Base-by-base conservation (phyloP, 2,113 vertebrate genomes). In the Ibidorhyncha struthersii region DNA sequence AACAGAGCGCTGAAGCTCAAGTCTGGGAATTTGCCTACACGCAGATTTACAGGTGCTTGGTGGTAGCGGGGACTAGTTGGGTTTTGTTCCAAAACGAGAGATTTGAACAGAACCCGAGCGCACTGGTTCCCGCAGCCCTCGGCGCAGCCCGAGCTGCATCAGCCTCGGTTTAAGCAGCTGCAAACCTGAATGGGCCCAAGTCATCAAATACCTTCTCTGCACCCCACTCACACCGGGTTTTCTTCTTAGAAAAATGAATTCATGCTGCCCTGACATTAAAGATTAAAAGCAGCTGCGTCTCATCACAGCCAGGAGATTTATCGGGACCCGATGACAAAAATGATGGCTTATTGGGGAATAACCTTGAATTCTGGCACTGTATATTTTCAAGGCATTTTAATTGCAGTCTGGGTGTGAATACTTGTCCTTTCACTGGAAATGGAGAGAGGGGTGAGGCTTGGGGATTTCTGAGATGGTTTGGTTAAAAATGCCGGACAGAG, bases 71-170 rank as follows among this genome's bases (percentile, higher is more conserved):
- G 66, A 67, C 34, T 29, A 22, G 16, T 2, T 3, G 20, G 59
- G 20, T 32, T 85, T 86, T n/a, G 58, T 30, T 83, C 70, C 84
- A 69, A 43, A 82, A 18, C 0, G 7, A 89, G 26, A 5, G 1
- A 4, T 59, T 91, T 49, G 17, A 45, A 10, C 52, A 9, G 34
- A 29, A n/a, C 20, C 11, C 5, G 4, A 7, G 12, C 0, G 0
- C 0, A 0, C 1, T 20, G 40, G 40, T 16, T 66, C 49, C 10
- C 0, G 0, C 36, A 15, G 74, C 58, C 56, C 85, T n/a, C 53
- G 0, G 38, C 40, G 86, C 53, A 59, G 58, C 53, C 1, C 0
- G 55, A 70, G 85, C 62, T 62, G 30, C 41, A 10, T 3, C 80
- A 62, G 45, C 69, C n/a, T 22, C 61, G 3, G n/a, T 0, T 21